Evolutionary conservation across 2,888 invertebrate genomes (phyloP), one percentile per base, ranked within the genome.

Genomic region (Iselma pallidipennis): DNA sequence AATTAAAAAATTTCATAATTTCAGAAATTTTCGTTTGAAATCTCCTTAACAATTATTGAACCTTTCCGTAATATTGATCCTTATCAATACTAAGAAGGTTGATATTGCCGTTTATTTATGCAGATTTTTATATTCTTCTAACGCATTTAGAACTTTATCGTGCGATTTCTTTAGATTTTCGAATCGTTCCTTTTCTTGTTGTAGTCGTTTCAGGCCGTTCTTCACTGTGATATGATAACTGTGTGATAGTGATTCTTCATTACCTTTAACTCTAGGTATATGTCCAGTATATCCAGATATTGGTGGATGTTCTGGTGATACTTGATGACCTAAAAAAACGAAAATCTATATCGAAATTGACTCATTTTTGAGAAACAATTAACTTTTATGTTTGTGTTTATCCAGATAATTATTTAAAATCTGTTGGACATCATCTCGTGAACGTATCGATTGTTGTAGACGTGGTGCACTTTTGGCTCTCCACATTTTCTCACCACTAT

Each of bases 221-320:
- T 85, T 87, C 2, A 89, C 89, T 0, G 89, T 89, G 72, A 87
- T 87, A 66, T 88, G 86, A 76, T 89, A 89, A 63, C 89, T 80
- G 74, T 88, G 87, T 61, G 89, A 89, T n/a, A 89, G 82, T 0
- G 89, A 88, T 0, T 87, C 86, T 76, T 89, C 89, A 0, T 86
- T 85, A 12, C 88, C 88, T 59, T 59, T 63, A 55, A 89, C 86
- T 49, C 88, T 83, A 3, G 89, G 89, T 63, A 90, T 89, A 76
- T 90, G 89, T 3, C 90, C 90, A 0, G 90, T 90, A 78, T 90
- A 90, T 7, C 90, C 90, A 0, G 89, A 88, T 71, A 90, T 89
- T 14, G 90, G 90, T 19, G 89, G 90, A 70, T 85, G 86, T 74
- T 89, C 88, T 0, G 89, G 85, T 6, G 89, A 87, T 76, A 86